Base-by-base conservation (phyloP, 2,888 invertebrate species). In the Cataglyphis albicans region DNA sequence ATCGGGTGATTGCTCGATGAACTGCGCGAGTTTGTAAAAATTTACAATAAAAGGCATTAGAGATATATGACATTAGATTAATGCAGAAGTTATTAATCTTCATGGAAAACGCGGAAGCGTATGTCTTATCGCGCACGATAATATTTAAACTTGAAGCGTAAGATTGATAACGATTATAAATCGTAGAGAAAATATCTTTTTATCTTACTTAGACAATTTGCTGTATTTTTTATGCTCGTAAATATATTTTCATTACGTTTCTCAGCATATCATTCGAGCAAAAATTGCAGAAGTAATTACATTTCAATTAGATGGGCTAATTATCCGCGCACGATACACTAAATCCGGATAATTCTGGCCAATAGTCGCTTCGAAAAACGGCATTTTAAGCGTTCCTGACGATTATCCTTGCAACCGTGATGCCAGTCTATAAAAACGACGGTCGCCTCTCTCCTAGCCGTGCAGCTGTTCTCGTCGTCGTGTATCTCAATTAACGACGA, bases 401-500 rank as follows among this genome's bases (percentile, higher is more conserved):
- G 21, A 78, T 55, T 65, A 35, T 78, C 64, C 72, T 78, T n/a
- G 61, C 64, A 59, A 29, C 32, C n/a, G 25, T 32, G 25, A 38
- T 61, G 29, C 32, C 74, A 18, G 12, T 21, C 12, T 41, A 52
- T 75, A 57, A 75, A 85, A 85, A 74, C 35, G 78, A 68, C 41
- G 10, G 55, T 48, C 29, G 61, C n/a, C 38, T 32, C 61, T n/a
- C 25, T n/a, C 35, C 57, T 64, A 41, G 44, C 25, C 25, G 82
- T 32, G 80, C 87, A 88, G 88, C 88, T 88, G 88, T 52, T 82
- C 64, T 61, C 72, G 78, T 57, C 32, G 65, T 83, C 80, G 59
- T 83, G 59, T 67, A 80, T 87, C 87, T 88, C 87, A 86, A 88
- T 88, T 87, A 88, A 87, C 83, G 81, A 81, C 64, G 83, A 67